Evolutionary conservation across 1,140 invertebrate genomes (phyloP).

Genomic region (Orius insidiosus): DNA sequence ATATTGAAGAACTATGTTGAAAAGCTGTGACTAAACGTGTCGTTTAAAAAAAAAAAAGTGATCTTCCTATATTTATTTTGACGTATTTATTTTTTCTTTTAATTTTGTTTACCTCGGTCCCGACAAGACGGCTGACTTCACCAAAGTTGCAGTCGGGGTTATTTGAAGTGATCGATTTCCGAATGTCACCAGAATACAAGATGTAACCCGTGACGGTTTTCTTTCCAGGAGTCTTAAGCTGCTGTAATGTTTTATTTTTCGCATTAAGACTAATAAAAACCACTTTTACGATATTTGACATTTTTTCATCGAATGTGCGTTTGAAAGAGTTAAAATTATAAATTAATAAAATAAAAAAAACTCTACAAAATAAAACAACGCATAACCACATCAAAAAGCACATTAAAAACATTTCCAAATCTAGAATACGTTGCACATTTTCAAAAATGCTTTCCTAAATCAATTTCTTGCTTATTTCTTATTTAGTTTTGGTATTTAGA

Average conservation of each 20-base stretch:
- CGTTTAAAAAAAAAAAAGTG: not conserved
- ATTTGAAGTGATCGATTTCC: constrained; percentile 65
- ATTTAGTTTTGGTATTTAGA: no score
- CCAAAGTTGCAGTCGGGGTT: constrained; percentile 93
- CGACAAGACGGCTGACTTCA: constrained; percentile 93
- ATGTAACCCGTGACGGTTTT: constrained; percentile 91
- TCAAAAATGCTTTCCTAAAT: no score
- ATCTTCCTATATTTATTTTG: no score
- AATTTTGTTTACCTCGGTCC: constrained; percentile 53
- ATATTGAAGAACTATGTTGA: no score
- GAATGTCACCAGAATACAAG: constrained; percentile 90
- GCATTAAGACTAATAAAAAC: not conserved
- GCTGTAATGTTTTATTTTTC: constrained; percentile 10
- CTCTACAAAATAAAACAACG: not conserved
- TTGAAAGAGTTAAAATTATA: not conserved
- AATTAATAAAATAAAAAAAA: constrained; percentile 2
- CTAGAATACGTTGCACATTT: no score
- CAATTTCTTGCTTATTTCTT: no score
- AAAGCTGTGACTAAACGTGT: no score
- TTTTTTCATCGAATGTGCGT: not conserved
- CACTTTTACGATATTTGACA: not conserved
- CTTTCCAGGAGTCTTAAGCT: constrained; percentile 63
- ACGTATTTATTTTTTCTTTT: not conserved
- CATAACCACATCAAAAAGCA: not conserved
- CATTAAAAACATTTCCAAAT: no score